Percentiles rank a stretch among this genome's conserved stretches.
phyloP scores from a whole-genome alignment of 1,140 invertebrate genomes.

The Dreissena rostriformis region DNA sequence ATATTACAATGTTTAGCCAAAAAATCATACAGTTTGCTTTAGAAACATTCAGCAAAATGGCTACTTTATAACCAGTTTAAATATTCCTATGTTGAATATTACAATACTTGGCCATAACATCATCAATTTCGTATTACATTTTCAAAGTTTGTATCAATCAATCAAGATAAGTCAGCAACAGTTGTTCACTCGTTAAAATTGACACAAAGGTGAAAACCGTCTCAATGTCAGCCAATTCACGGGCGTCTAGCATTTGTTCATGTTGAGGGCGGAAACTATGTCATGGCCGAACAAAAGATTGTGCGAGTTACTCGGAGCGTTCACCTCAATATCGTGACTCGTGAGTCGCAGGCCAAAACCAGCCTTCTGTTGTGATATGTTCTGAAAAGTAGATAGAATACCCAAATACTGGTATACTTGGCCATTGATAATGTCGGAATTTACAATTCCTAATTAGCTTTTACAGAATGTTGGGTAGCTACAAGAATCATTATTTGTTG shows the following conservation, averaged over 20 bases:
- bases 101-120: too few species aligned
- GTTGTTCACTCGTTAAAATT: too few species aligned
- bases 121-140: too few species aligned
- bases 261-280: slow-evolving; percentile 31
- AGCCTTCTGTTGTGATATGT: slow-evolving; percentile 35
- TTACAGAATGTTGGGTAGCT: background rate
- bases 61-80: too few species aligned
- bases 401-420: background rate
- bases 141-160: too few species aligned
- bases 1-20: too few species aligned
- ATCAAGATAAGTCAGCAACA: too few species aligned
- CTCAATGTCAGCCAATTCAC: background rate
- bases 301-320: slow-evolving; percentile 5
- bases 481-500: background rate
- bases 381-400: slow-evolving; percentile 12
- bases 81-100: too few species aligned
- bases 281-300: slow-evolving; percentile 29
- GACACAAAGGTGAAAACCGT: too few species aligned
- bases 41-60: too few species aligned
- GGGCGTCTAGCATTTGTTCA: slow-evolving; percentile 7
- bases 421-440: too few species aligned
- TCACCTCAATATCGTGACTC: slow-evolving; percentile 35
- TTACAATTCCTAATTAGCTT: background rate
- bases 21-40: too few species aligned
- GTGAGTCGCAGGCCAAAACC: background rate